Conservation (phyloP, 2,888 invertebrate species). For the Caprella mutica region DNA sequence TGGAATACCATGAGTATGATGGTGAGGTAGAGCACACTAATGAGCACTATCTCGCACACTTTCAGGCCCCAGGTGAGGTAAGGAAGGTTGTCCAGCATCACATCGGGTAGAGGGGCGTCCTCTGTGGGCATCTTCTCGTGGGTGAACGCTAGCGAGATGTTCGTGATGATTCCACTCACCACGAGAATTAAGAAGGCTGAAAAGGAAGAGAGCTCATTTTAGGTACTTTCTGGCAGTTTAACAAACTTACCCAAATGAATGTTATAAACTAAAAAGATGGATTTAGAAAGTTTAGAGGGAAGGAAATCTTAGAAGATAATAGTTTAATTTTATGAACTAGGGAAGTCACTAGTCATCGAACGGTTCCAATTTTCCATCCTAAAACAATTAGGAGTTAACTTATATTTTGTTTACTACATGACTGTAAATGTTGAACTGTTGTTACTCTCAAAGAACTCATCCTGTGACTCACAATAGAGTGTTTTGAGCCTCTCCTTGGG, state of each 20-base stretch:
- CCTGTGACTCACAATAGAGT: slow-evolving; percentile 45
- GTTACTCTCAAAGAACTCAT: too few species aligned
- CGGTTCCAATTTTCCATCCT: too few species aligned
- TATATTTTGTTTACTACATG: too few species aligned
- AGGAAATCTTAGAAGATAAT: too few species aligned
- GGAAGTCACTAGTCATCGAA: too few species aligned
- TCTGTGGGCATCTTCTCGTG: slow-evolving; percentile 73
- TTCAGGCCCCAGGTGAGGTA: slow-evolving; percentile 64
- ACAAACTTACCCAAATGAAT: too few species aligned
- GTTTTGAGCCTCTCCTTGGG: slow-evolving; percentile 80
- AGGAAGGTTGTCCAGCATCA: slow-evolving; percentile 63
- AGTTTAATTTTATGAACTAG: too few species aligned
- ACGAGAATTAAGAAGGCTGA: slow-evolving; percentile 49
- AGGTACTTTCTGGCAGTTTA: too few species aligned
- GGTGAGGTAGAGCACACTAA: slow-evolving; percentile 63
- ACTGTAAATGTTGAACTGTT: too few species aligned
- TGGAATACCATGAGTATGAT: slow-evolving; percentile 69
- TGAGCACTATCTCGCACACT: slow-evolving; percentile 75
- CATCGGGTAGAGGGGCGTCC: slow-evolving; percentile 67
- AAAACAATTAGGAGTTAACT: too few species aligned
- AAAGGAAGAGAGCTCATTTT: slow-evolving; percentile 37
- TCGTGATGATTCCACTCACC: slow-evolving; percentile 25
- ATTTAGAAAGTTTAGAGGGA: too few species aligned
- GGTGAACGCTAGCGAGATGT: slow-evolving; percentile 62
- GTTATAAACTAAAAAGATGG: too few species aligned